Evolutionary conservation across 2,888 invertebrate species (phyloP).

Genomic region (Zaprionus bogoriensis): DNA sequence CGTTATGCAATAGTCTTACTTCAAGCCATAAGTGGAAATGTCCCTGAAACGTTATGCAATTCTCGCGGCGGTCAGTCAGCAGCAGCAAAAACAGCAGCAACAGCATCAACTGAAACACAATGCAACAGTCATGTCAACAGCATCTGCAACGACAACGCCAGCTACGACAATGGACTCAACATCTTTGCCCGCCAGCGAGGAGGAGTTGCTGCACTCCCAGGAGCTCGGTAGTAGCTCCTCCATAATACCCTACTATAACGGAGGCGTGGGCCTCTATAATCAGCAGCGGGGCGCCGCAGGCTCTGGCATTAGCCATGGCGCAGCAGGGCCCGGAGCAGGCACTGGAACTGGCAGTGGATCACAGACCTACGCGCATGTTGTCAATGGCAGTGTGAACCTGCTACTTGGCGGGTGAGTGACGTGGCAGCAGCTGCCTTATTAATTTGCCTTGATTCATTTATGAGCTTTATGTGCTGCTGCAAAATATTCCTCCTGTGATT

Average conservation of each 20-base stretch:
- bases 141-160: slow-evolving; percentile 40
- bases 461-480: slow-evolving; percentile 19
- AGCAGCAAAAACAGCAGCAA: slow-evolving; percentile 64
- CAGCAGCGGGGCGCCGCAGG: slow-evolving; percentile 75
- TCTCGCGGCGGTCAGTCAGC: slow-evolving; percentile 81
- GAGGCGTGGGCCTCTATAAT: slow-evolving; percentile 79
- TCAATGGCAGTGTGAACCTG: slow-evolving; percentile 87
- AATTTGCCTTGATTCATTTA: slow-evolving; percentile 36
- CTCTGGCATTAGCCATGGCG: slow-evolving; percentile 40
- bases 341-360: slow-evolving; percentile 52
- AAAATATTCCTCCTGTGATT: slow-evolving; percentile 11
- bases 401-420: slow-evolving; percentile 89
- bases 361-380: slow-evolving; percentile 74
- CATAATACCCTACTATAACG: slow-evolving; percentile 77
- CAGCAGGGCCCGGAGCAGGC: slow-evolving; percentile 31
- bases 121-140: slow-evolving; percentile 52
- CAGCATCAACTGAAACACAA: slow-evolving; percentile 30
- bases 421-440: slow-evolving; percentile 21
- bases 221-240: slow-evolving; percentile 71
- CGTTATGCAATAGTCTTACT: slow-evolving; percentile 68
- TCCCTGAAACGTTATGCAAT: slow-evolving; percentile 87
- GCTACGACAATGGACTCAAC: slow-evolving; percentile 32
- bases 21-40: slow-evolving; percentile 82
- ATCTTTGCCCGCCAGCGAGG: slow-evolving; percentile 17
- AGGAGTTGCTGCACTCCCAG: slow-evolving; percentile 31